A percentile compares a stretch with the other conserved stretches of the same genome.
Conservation (phyloP, 2,888 invertebrate genomes). For the Papilio protenor region DNA sequence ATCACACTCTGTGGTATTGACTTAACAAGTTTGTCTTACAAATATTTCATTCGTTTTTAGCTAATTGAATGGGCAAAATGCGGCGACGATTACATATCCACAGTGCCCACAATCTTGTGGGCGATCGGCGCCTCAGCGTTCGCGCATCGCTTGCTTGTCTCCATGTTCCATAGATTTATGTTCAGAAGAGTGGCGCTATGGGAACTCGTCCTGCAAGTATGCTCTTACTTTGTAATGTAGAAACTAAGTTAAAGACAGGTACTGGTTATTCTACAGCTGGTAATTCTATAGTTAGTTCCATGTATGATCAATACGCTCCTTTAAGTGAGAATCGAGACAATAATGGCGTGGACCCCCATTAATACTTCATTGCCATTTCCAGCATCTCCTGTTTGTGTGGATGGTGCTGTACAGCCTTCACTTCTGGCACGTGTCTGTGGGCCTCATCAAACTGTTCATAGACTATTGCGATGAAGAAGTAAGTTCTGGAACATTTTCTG, state of each 20-base stretch:
- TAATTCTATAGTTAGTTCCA: background rate
- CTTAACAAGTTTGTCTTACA: background rate
- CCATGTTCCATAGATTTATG: conserved; percentile 71
- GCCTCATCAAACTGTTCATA: conserved; percentile 62
- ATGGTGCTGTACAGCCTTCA: conserved; percentile 78
- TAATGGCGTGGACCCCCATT: too few species aligned
- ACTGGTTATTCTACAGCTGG: too few species aligned
- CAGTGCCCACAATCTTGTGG: conserved; percentile 73
- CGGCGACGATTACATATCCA: conserved; percentile 65
- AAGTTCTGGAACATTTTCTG: conserved; percentile 46
- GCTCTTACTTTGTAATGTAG: background rate
- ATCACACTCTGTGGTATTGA: background rate
- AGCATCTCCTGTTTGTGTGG: conserved; percentile 77
- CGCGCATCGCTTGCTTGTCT: conserved; percentile 64
- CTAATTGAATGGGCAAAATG: conserved; percentile 71
- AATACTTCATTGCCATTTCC: conserved; percentile 51
- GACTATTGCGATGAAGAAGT: conserved; percentile 68
- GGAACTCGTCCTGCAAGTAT: conserved; percentile 74
- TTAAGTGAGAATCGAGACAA: background rate
- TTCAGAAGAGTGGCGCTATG: conserved; percentile 74
- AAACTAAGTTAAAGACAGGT: background rate
- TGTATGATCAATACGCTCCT: background rate
- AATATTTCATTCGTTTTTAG: conserved; percentile 53
- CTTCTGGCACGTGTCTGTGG: conserved; percentile 72
- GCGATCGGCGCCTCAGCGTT: conserved; percentile 69